phyloP scores from a whole-genome alignment of 2,797 vertebrate genomes.

The Numenius phaeopus region DNA sequence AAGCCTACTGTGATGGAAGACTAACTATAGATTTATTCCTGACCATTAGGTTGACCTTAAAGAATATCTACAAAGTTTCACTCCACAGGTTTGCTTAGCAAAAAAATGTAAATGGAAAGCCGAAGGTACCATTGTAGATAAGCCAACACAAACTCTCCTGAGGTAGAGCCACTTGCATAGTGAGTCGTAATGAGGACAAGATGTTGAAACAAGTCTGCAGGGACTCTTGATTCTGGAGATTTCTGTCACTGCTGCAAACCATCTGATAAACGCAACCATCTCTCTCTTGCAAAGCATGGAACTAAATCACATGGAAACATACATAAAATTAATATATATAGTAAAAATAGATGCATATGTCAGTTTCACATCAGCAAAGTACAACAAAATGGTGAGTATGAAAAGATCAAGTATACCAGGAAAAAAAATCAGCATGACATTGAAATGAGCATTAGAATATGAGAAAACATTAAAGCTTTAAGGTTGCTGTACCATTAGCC shows the following conservation, averaged over 20 bases:
- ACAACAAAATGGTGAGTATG: background rate
- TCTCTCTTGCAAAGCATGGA: conserved; percentile 86
- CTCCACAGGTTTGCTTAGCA: background rate
- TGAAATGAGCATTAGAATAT: background rate
- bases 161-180: conserved; percentile 90
- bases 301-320: conserved; percentile 77
- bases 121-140: conserved; percentile 88
- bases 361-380: background rate
- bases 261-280: conserved; percentile 86
- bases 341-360: background rate
- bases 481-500: background rate
- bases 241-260: conserved; percentile 79
- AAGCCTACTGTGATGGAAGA: background rate
- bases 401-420: background rate
- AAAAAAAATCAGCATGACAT: background rate
- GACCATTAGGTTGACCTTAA: background rate
- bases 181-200: conserved; percentile 84
- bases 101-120: conserved; percentile 18
- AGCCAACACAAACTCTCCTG: conserved; percentile 90
- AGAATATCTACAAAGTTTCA: background rate
- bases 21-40: background rate
- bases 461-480: background rate
- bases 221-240: conserved; percentile 77
- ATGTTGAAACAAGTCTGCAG: conserved; percentile 84
- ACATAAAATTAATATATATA: background rate